A percentile compares a stretch with the other conserved stretches of the same genome.
Conservation (phyloP, 2,113 vertebrate species). For the Candoia aspera region DNA sequence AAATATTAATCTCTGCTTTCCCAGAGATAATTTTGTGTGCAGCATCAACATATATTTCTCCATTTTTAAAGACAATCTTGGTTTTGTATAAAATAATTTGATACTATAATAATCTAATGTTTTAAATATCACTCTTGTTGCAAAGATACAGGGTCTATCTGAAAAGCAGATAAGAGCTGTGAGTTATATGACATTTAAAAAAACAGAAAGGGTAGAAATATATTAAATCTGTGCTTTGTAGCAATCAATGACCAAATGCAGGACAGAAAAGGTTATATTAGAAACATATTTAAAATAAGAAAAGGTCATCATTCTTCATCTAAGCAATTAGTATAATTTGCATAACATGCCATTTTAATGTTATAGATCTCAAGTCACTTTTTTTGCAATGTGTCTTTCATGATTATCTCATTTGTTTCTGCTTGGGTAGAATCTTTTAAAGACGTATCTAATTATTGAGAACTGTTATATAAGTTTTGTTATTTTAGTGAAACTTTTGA, state of each 20-base stretch:
- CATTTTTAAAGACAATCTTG: neutral
- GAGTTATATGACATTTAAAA: conserved; percentile 19
- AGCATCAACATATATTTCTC: conserved; percentile 8
- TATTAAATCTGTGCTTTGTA: conserved; percentile 23
- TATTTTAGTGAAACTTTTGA: neutral
- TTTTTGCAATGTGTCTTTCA: neutral
- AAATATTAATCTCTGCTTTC: neutral
- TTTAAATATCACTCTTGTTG: conserved; percentile 45
- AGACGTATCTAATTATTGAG: neutral
- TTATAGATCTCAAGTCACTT: neutral
- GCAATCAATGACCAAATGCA: neutral
- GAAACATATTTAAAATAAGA: conserved; percentile 1
- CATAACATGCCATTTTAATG: conserved; percentile 2
- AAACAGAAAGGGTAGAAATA: conserved; percentile 28
- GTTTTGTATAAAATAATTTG: conserved; percentile 40
- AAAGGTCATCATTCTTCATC: conserved; percentile 18
- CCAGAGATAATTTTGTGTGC: conserved; percentile 12
- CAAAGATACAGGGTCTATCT: conserved; percentile 22
- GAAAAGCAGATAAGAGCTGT: conserved; percentile 38
- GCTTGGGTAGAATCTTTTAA: neutral
- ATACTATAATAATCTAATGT: conserved; percentile 45
- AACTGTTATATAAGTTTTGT: neutral
- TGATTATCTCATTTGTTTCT: conserved; percentile 2
- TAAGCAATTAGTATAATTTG: conserved; percentile 1
- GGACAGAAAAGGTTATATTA: neutral